These are phyloP conservation scores for Gryllus longicercus DNA, from an alignment of 2,888 invertebrate species.

Conservation along the genomic window DNA sequence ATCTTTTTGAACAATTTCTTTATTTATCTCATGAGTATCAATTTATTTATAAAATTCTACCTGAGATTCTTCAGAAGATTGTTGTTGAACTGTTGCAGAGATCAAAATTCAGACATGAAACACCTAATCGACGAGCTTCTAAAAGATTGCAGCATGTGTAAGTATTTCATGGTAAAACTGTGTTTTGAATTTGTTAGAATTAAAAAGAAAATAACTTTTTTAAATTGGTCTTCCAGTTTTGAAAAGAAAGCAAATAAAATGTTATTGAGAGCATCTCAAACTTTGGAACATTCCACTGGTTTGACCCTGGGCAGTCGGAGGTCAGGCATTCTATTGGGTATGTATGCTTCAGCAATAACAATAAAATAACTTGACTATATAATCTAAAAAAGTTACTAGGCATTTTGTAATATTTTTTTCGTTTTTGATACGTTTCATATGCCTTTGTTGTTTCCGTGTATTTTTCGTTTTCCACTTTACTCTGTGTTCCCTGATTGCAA, in stretches of 20 bases:
- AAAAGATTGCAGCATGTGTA: conserved; percentile 79
- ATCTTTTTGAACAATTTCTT: too few species aligned
- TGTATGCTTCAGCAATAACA: not conserved
- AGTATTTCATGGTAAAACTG: conserved; percentile 43
- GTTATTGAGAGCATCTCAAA: conserved; percentile 78
- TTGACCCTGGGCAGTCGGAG: conserved; percentile 68
- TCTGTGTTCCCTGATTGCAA: too few species aligned
- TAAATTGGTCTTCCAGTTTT: conserved; percentile 50
- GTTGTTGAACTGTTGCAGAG: conserved; percentile 51
- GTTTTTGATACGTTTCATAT: too few species aligned
- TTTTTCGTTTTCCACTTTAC: too few species aligned
- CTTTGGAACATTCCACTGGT: conserved; percentile 76
- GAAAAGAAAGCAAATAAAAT: conserved; percentile 79
- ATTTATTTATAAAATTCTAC: too few species aligned
- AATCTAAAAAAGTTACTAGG: too few species aligned
- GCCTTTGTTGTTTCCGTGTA: too few species aligned
- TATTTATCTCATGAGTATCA: too few species aligned
- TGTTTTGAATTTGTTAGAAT: conserved; percentile 25
- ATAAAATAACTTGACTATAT: too few species aligned
- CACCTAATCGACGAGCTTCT: conserved; percentile 69
- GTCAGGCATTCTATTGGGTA: conserved; percentile 45
- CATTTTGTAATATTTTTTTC: too few species aligned
- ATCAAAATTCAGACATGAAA: conserved; percentile 69
- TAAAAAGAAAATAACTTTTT: not conserved
- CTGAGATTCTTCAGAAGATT: not conserved